Conservation (phyloP, 2,888 invertebrate species). For the Toxonevra muliebris region DNA sequence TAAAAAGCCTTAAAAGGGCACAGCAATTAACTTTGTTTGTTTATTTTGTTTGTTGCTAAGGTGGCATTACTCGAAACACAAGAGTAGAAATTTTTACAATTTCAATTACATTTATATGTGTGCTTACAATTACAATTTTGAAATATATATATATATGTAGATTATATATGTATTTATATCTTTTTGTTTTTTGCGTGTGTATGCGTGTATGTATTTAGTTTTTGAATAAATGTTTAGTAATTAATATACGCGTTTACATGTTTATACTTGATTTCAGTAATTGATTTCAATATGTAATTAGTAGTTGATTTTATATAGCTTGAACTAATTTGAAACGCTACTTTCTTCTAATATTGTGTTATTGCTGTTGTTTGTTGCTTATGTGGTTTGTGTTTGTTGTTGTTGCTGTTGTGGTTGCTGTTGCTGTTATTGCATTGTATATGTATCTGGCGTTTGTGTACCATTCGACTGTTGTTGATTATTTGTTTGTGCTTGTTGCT, state of each 20-base stretch:
- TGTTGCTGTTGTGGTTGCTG: conserved; percentile 35
- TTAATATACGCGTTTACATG: neutral
- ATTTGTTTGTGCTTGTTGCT: conserved; percentile 17
- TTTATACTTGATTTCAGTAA: neutral
- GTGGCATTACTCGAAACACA: conserved; percentile 23
- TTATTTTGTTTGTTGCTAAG: conserved; percentile 19
- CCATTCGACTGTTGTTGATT: conserved; percentile 25
- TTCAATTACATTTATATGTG: conserved; percentile 12
- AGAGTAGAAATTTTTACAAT: conserved; percentile 19
- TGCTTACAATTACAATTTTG: too few relatives aligned
- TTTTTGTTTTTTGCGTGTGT: neutral
- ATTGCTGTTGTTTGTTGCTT: conserved; percentile 35
- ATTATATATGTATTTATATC: conserved; percentile 13
- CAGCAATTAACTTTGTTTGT: conserved; percentile 36
- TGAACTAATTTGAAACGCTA: too few relatives aligned
- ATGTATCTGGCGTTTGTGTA: conserved; percentile 22
- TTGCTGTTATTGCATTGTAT: conserved; percentile 27
- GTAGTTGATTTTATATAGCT: too few relatives aligned
- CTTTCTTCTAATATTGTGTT: neutral
- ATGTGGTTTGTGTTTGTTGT: conserved; percentile 45
- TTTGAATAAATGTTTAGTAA: neutral
- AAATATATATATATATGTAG: conserved; percentile 1
- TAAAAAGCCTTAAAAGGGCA: conserved; percentile 29
- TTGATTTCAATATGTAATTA: conserved; percentile 10
- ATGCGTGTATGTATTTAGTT: neutral